Percentiles rank a stretch among this genome's conserved stretches.
Evolutionary conservation across 2,797 vertebrate species (phyloP).

Genomic region (Picus viridis): DNA sequence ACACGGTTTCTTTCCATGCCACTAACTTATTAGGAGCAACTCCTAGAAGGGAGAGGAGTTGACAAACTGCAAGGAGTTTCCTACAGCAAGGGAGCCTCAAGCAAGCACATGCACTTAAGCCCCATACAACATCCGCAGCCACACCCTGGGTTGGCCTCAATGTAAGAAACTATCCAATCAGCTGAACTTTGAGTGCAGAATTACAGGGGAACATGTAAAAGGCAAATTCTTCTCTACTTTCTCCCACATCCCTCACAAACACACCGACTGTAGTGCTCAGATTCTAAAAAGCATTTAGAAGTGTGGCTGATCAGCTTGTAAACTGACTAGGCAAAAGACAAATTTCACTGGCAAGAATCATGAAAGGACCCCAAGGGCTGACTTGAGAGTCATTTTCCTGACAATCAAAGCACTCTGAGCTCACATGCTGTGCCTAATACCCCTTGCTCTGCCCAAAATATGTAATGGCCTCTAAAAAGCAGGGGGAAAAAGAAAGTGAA

Average conservation of each 20-base stretch:
- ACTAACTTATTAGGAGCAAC: not conserved
- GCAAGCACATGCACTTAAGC: rapidly evolving
- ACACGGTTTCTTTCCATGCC: not conserved
- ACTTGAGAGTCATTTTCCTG: not conserved
- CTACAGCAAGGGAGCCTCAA: not conserved
- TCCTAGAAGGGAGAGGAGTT: not conserved
- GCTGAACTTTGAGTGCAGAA: not conserved
- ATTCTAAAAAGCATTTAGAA: not conserved
- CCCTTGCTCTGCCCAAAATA: conserved; percentile 21
- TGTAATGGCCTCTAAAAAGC: not conserved
- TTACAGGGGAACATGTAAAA: not conserved
- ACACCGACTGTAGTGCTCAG: not conserved
- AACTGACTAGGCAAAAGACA: not conserved
- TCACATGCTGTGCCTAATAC: not conserved
- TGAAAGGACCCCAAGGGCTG: not conserved
- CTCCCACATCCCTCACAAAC: not conserved
- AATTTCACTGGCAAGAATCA: conserved; percentile 5
- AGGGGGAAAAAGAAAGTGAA: conserved; percentile 37
- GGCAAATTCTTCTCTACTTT: not conserved
- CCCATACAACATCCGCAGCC: rapidly evolving
- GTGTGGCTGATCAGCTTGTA: not conserved
- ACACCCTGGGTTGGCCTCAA: not conserved
- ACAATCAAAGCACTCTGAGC: not conserved
- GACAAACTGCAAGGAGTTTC: not conserved
- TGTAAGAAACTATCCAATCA: not conserved